Conservation (phyloP, 1,140 invertebrate species). For the Bursaphelenchus mucronatus region DNA sequence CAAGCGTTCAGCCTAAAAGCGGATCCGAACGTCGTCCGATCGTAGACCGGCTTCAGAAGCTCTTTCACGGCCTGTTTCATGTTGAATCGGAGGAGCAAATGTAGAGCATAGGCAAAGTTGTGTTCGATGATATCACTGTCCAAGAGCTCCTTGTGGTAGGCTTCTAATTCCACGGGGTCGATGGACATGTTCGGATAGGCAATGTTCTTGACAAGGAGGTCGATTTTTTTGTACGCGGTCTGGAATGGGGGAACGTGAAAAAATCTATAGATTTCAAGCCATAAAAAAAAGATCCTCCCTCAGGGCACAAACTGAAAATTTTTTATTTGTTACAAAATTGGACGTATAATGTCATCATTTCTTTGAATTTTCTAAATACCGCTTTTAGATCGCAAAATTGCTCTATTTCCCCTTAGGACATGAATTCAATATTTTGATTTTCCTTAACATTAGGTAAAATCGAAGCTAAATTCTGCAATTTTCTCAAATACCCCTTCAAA, state of each 20-base stretch:
- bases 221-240: conserved; percentile 49
- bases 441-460: too few relatives aligned
- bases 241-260: not conserved
- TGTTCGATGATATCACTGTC: conserved; percentile 3
- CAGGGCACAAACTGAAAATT: too few relatives aligned
- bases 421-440: too few relatives aligned
- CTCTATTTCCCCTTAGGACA: too few relatives aligned
- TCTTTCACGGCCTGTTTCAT: conserved; percentile 23
- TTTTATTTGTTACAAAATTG: too few relatives aligned
- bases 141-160: conserved; percentile 34
- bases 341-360: too few relatives aligned
- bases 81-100: not conserved
- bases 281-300: too few relatives aligned
- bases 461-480: too few relatives aligned
- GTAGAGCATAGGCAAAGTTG: conserved; percentile 19
- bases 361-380: too few relatives aligned
- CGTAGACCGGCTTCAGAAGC: not conserved
- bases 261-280: too few relatives aligned
- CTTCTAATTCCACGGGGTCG: conserved; percentile 42
- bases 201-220: conserved; percentile 51
- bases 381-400: too few relatives aligned
- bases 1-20: conserved; percentile 16
- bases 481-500: too few relatives aligned
- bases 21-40: conserved; percentile 15
- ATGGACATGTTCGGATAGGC: conserved; percentile 53